Evolutionary conservation across 2,888 invertebrate species (phyloP), one percentile per base, ranked within the genome.

Genomic region (Anthoptus insignis): DNA sequence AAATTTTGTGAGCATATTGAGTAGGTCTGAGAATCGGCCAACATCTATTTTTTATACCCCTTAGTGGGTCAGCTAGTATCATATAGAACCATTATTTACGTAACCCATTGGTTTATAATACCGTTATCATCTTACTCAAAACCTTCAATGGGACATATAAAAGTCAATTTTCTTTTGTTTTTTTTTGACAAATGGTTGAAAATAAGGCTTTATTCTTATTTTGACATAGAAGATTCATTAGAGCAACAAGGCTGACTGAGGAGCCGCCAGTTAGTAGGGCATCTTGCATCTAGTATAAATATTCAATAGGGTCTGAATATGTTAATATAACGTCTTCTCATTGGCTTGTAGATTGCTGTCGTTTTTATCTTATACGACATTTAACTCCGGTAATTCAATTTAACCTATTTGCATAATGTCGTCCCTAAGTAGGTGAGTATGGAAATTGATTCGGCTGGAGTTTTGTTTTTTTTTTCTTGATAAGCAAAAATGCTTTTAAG

Each of bases 281-380:
- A 68, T 73, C 75, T 71, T 73, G 84, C 81, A 81, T 81, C 47
- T 24, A 82, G 83, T 89, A 92, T 93, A 93, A 89, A 93, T 93
- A 93, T 93, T 92, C 93, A 93, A 91, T 91, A 89, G 87, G 84
- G 83, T 85, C 86, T 90, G 89, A 91, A 91, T 92, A 92, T 93
- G 92, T 90, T 88, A 93, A 93, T 92, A 84, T 82, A 78, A 76
- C 78, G 85, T 86, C 88, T 91, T 83, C 91, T 90, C 92, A 91
- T 92, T 91, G 91, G 91, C 81, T 91, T 90, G 91, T 91, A 92
- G 92, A 93, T 92, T 87, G 89, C 90, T 82, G 88, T 92, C 92
- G 93, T 93, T 93, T 93, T 93, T 93, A 93, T 93, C 93, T 93
- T 88, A 92, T 91, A 88, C 90, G 88, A 93, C 93, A 93, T 93